Conservation (phyloP, 2,888 invertebrate species). For the Apamea monoglypha region DNA sequence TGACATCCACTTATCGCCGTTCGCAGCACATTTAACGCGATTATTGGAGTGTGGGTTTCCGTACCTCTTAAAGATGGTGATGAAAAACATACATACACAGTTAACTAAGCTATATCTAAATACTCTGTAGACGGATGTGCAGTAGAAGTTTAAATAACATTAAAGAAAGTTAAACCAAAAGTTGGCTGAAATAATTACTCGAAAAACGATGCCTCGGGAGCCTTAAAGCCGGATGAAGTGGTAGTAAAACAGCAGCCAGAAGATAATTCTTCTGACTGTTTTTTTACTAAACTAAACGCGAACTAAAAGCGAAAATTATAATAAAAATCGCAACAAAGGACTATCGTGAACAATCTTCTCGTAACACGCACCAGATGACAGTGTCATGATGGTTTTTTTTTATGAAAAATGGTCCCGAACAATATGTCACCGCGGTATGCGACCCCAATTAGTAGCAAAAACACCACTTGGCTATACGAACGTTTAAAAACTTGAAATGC, state of each 20-base stretch:
- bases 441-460: conserved; percentile 68
- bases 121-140: neutral
- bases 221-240: neutral
- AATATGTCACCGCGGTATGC: conserved; percentile 56
- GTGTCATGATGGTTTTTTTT: conserved; percentile 61
- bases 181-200: neutral
- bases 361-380: conserved; percentile 63
- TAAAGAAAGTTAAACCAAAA: neutral
- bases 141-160: neutral
- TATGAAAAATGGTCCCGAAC: conserved; percentile 62
- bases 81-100: conserved; percentile 31
- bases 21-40: conserved; percentile 57
- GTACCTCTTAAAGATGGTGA: conserved; percentile 33
- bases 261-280: too few species aligned
- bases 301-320: conserved; percentile 6
- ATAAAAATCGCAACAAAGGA: conserved; percentile 16
- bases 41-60: conserved; percentile 54
- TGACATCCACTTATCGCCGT: conserved; percentile 56
- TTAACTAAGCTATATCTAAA: neutral
- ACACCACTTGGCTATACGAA: conserved; percentile 63
- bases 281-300: too few species aligned
- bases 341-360: conserved; percentile 35
- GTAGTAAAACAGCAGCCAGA: neutral
- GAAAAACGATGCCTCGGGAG: neutral
- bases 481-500: conserved; percentile 66